phyloP scores from a whole-genome alignment of 2,797 vertebrate species.

The Eulemur rubriventer region DNA sequence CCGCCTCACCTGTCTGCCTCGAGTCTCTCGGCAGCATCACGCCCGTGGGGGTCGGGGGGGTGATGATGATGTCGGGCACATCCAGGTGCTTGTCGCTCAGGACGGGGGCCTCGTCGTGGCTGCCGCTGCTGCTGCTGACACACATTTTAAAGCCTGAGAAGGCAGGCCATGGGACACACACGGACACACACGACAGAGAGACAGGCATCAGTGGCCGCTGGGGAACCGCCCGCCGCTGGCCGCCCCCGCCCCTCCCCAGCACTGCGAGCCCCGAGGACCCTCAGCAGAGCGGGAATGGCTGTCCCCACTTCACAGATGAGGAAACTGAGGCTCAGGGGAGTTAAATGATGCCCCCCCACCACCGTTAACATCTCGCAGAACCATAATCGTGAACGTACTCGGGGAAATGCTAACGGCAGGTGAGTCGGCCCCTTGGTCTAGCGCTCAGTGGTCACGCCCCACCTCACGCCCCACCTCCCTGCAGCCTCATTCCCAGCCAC shows the following conservation, averaged over 20 bases:
- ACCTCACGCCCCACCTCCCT: fast-evolving
- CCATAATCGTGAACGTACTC: neutral
- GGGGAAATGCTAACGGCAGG: neutral
- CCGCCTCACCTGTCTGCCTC: neutral
- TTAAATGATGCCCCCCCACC: neutral
- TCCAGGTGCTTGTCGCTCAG: slow-evolving; percentile 74
- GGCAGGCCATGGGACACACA: neutral
- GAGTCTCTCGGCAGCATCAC: slow-evolving; percentile 68
- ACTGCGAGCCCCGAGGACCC: neutral
- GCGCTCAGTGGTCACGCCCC: neutral
- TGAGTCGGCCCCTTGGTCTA: neutral
- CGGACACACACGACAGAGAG: slow-evolving; percentile 16
- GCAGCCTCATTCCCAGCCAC: neutral
- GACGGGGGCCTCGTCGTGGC: neutral
- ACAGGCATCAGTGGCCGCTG: slow-evolving; percentile 39
- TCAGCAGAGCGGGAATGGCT: neutral
- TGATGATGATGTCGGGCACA: slow-evolving; percentile 88
- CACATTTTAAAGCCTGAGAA: slow-evolving; percentile 84
- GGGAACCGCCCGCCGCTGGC: neutral
- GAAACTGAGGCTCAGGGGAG: neutral
- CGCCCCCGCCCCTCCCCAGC: neutral
- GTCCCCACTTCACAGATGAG: neutral
- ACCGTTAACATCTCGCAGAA: neutral
- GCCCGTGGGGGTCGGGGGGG: slow-evolving; percentile 85
- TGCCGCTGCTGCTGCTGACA: slow-evolving; percentile 73